A percentile compares a stretch with the other conserved stretches of the same genome.
Evolutionary conservation across 2,113 vertebrate species (phyloP).

Genomic region (Proteles cristata): DNA sequence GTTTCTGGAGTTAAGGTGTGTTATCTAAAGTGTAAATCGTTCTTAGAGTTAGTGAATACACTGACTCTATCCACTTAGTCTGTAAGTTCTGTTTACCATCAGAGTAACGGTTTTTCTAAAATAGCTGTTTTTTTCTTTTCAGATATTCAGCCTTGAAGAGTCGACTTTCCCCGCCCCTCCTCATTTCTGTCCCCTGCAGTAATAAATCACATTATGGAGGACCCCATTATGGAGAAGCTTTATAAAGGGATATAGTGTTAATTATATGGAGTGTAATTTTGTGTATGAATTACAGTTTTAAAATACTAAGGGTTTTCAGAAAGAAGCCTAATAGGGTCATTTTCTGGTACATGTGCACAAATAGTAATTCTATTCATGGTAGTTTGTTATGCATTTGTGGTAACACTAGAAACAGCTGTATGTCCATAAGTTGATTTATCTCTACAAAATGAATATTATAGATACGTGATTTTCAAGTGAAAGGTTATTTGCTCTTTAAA

Average conservation of each 20-base stretch:
- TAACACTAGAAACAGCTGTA: constrained; percentile 46
- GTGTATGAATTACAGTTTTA: constrained; percentile 79
- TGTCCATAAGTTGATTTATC: constrained; percentile 61
- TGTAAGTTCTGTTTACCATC: background rate
- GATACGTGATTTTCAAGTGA: background rate
- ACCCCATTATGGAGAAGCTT: constrained; percentile 24
- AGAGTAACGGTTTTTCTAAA: constrained; percentile 60
- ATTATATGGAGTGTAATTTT: constrained; percentile 85
- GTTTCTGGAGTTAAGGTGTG: background rate
- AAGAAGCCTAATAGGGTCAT: constrained; percentile 55
- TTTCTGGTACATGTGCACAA: constrained; percentile 61
- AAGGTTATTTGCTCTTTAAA: constrained; percentile 53
- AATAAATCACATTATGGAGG: constrained; percentile 76
- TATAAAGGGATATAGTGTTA: constrained; percentile 82
- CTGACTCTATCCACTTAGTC: background rate
- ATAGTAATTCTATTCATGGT: constrained; percentile 33
- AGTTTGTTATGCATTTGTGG: constrained; percentile 5
- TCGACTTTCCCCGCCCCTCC: background rate
- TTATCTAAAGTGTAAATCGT: background rate
- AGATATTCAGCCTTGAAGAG: constrained; percentile 59
- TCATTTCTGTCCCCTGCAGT: constrained; percentile 62
- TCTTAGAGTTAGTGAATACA: constrained; percentile 7
- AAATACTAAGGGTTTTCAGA: constrained; percentile 24
- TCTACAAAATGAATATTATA: constrained; percentile 64
- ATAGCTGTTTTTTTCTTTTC: constrained; percentile 24